A percentile compares a stretch with the other conserved stretches of the same genome.
These are phyloP conservation scores for Aphyosemion australe DNA, from an alignment of 2,113 vertebrate species.

Conservation along the genomic window DNA sequence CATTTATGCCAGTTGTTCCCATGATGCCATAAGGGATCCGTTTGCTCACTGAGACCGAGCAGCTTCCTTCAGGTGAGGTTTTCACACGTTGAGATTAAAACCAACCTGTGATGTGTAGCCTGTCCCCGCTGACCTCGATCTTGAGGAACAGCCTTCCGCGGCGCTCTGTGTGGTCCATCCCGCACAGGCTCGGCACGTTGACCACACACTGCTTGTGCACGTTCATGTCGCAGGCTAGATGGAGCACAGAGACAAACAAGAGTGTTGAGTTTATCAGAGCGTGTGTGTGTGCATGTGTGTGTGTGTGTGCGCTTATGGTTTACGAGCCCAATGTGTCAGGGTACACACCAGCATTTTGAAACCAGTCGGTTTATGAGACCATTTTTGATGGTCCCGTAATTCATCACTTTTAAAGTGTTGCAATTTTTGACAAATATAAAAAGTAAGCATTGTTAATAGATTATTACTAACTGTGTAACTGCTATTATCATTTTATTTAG, in stretches of 20 bases:
- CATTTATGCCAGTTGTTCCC: neutral
- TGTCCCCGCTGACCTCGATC: slow-evolving; percentile 89
- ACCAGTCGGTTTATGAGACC: too few relatives aligned
- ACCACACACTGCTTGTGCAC: slow-evolving; percentile 97
- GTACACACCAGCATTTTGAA: too few relatives aligned
- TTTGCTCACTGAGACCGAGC: neutral
- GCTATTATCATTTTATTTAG: too few relatives aligned
- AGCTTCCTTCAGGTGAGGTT: neutral
- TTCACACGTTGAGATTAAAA: slow-evolving; percentile 1
- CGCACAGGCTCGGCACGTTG: slow-evolving; percentile 95
- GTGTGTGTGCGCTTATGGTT: too few relatives aligned
- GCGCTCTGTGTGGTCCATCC: slow-evolving; percentile 95
- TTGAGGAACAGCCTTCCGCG: slow-evolving; percentile 93
- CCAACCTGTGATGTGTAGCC: slow-evolving; percentile 90
- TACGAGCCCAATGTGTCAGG: too few relatives aligned
- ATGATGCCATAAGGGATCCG: slow-evolving; percentile 18
- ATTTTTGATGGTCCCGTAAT: too few relatives aligned
- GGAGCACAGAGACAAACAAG: slow-evolving; percentile 16
- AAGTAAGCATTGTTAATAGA: too few relatives aligned
- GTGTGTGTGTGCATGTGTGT: neutral
- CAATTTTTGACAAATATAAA: too few relatives aligned
- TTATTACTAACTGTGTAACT: too few relatives aligned
- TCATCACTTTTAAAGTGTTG: too few relatives aligned
- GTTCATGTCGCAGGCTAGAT: slow-evolving; percentile 95
- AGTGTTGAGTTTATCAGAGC: slow-evolving; percentile 8